Conservation (phyloP, 2,888 invertebrate genomes). For the Pseudoips prasinana region DNA sequence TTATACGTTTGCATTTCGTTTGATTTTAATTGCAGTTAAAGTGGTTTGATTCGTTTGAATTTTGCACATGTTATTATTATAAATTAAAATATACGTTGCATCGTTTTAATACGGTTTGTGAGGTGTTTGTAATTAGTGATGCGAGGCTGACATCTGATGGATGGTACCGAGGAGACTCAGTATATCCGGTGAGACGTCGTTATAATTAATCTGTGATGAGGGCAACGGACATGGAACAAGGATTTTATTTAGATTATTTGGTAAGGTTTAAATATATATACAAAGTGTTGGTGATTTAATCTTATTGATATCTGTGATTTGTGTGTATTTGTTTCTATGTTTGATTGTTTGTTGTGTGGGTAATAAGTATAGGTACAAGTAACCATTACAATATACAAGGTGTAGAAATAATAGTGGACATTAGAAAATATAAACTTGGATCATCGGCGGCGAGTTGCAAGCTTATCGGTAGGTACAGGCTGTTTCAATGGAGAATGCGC, state of each 20-base stretch:
- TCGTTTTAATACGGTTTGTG: conserved; percentile 62
- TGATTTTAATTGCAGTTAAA: conserved; percentile 15
- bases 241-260: conserved; percentile 20
- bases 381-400: no score
- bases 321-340: no score
- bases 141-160: conserved; percentile 54
- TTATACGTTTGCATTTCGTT: conserved; percentile 34
- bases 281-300: no score
- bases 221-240: conserved; percentile 16
- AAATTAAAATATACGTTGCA: conserved; percentile 72
- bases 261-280: no score
- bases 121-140: conserved; percentile 67
- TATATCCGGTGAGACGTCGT: conserved; percentile 39
- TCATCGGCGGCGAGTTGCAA: no score
- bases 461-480: no score
- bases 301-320: no score
- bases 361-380: no score
- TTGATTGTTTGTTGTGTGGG: no score
- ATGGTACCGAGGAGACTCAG: conserved; percentile 39
- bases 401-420: no score
- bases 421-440: no score
- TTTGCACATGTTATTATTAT: conserved; percentile 65
- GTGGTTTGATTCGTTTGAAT: conserved; percentile 13
- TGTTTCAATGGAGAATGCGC: no score
- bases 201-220: conserved; percentile 36